These are phyloP conservation scores for Poeciliopsis gracilis DNA, from an alignment of 2,797 vertebrate species.

Conservation along the genomic window DNA sequence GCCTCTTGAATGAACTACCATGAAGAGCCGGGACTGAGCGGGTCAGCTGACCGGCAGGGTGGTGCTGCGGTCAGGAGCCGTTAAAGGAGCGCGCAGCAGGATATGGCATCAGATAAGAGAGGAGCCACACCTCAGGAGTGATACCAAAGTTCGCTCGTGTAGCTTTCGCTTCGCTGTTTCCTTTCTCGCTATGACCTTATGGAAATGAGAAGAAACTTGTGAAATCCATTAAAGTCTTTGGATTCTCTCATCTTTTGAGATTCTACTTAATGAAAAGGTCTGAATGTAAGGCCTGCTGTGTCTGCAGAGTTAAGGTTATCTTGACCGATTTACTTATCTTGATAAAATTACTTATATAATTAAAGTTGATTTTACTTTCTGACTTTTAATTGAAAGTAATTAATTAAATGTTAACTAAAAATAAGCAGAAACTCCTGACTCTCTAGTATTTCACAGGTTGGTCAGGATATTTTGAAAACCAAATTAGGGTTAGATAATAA, in stretches of 20 bases:
- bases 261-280: neutral
- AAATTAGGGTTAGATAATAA: neutral
- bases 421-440: neutral
- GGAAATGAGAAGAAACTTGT: neutral
- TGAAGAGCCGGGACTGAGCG: neutral
- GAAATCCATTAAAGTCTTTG: neutral
- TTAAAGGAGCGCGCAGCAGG: neutral
- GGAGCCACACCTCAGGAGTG: slow-evolving; percentile 13
- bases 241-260: neutral
- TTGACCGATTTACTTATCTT: neutral
- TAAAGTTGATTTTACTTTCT: neutral
- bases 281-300: neutral
- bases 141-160: slow-evolving; percentile 3
- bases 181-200: neutral
- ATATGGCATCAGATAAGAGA: slow-evolving; percentile 11
- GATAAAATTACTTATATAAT: neutral
- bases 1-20: slow-evolving; percentile 22
- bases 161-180: slow-evolving; percentile 6
- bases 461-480: neutral
- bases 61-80: neutral
- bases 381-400: neutral
- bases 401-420: neutral
- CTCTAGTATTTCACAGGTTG: neutral
- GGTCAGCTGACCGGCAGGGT: slow-evolving; percentile 8
- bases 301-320: neutral